Percentiles rank a stretch among this genome's conserved stretches.
Evolutionary conservation across 1,140 invertebrate genomes (phyloP).

Genomic region (Lucilia cuprina): DNA sequence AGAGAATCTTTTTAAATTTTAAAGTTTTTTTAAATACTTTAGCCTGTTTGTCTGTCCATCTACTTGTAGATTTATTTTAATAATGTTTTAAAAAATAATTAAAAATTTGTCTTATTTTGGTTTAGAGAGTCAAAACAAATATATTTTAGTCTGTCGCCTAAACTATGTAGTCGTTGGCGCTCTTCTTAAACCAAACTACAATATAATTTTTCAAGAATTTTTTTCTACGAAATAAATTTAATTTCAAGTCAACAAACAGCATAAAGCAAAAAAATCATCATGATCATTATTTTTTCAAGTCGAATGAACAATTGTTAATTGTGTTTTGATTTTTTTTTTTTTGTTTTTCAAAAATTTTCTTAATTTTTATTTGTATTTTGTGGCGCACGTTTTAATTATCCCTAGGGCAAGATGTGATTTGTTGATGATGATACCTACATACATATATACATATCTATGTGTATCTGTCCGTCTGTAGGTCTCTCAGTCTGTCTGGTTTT

Average conservation of each 20-base stretch:
- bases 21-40: not conserved
- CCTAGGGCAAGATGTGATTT: slow-evolving; percentile 3
- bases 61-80: not conserved
- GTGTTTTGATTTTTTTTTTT: not conserved
- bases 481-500: not conserved
- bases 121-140: not conserved
- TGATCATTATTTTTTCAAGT: no score
- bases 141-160: not conserved
- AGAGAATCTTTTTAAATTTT: not conserved
- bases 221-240: no score
- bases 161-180: not conserved
- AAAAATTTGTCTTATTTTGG: no score
- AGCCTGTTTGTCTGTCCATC: not conserved
- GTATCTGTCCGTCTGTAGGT: not conserved
- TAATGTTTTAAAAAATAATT: no score
- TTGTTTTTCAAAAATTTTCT: not conserved
- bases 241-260: no score
- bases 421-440: slow-evolving; percentile 3
- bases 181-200: not conserved
- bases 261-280: no score
- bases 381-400: slow-evolving; percentile 14
- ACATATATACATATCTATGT: no score
- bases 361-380: not conserved
- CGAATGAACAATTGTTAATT: not conserved
- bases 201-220: not conserved